Evolutionary conservation across 1,140 invertebrate species (phyloP), one percentile per base, ranked within the genome.

Genomic region (Diploscapter pachys): DNA sequence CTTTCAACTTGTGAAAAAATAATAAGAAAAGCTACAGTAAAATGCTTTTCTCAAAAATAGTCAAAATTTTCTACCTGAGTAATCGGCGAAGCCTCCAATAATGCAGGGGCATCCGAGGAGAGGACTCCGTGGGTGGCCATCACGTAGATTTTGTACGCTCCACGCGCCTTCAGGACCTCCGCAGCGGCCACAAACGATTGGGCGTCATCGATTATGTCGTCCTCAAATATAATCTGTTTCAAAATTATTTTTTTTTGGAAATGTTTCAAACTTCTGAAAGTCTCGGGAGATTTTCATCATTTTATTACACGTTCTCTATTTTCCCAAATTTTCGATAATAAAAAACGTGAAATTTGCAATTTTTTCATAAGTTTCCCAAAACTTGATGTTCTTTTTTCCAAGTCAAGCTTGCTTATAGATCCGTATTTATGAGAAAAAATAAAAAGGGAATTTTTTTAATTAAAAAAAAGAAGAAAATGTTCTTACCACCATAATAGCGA

Each of bases 81-180:
- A 81, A 99, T 98, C 6, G 91, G 91, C 0, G 96, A 99, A 86
- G 96, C 93, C 85, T 98, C 95, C 80, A 99, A 93, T 13, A 98
- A 89, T 69, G 92, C 90, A 0, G 96, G 96, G 13, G 96, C 95
- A 89, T 99, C 96, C 3, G 93, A 94, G 8, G 94, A 97, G 1
- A 99, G 88, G 5, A 99, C 87, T 11, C 96, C 96, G 86, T 99
- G 96, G 61, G 96, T 99, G 8, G 96, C 96, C 81, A 99, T 89
- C 50, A 98, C 93, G 86, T 98, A 98, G 79, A 99, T 96, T 88
- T 98, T 98, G 87, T 96, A 96, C n/a, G 96, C 96, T 62, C 96
- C 96, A 82, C 94, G 90, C 83, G 75, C 97, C 94, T 77, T 64
- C 5, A 78, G 67, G 4, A 78, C 73, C 86, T 98, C 94, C 31